These are phyloP conservation scores for Ostrea edulis DNA, from an alignment of 1,140 invertebrate genomes.

Conservation along the genomic window DNA sequence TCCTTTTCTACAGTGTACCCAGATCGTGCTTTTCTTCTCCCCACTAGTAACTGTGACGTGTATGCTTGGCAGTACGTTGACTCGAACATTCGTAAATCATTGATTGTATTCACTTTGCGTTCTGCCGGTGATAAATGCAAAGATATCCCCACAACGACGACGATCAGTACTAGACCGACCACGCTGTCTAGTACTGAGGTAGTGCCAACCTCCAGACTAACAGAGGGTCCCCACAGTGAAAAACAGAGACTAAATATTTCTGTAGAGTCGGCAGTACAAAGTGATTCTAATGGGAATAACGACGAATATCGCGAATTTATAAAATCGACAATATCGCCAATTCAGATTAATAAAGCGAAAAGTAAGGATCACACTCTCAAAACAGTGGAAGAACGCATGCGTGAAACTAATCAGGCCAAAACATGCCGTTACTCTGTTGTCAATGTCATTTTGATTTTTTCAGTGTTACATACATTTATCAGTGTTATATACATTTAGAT, in stretches of 20 bases:
- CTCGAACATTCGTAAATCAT: constrained; percentile 11
- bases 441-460: background rate
- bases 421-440: background rate
- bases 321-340: background rate
- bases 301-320: constrained; percentile 1
- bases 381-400: background rate
- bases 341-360: background rate
- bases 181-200: background rate
- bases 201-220: background rate
- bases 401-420: background rate
- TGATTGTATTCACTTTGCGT: constrained; percentile 26
- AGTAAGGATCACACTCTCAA: background rate
- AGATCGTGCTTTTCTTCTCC: constrained; percentile 43
- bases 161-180: background rate
- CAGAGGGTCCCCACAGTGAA: background rate
- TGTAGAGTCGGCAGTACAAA: background rate
- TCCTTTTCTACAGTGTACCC: constrained; percentile 41
- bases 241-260: background rate
- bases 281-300: background rate
- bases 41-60: constrained; percentile 44
- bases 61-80: constrained; percentile 52
- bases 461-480: background rate
- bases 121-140: constrained; percentile 37
- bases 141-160: constrained; percentile 40
- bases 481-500: background rate